Evolutionary conservation across 2,888 invertebrate genomes (phyloP).

Genomic region (Lysandra coridon): DNA sequence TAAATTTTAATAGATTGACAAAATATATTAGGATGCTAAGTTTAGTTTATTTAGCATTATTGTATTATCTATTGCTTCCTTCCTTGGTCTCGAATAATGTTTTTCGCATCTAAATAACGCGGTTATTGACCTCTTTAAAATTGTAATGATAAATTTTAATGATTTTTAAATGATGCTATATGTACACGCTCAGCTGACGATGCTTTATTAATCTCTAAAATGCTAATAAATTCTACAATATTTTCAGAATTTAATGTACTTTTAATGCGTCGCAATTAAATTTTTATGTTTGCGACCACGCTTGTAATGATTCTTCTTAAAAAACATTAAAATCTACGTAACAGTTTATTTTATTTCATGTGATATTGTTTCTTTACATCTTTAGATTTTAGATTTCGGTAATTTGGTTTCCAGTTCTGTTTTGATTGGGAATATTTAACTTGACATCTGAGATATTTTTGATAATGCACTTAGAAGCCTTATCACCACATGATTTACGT

Average conservation of each 20-base stretch:
- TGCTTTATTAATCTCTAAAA: background rate
- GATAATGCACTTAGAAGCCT: background rate
- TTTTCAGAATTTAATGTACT: background rate
- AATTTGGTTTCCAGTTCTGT: background rate
- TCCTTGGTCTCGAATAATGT: background rate
- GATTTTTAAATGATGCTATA: background rate
- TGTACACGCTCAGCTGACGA: slow-evolving; percentile 8
- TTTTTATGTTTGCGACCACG: background rate
- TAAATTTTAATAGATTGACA: no score
- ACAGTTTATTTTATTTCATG: background rate
- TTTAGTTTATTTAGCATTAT: slow-evolving; percentile 6
- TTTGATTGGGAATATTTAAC: background rate
- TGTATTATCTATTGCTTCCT: slow-evolving; percentile 14
- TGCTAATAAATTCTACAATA: background rate
- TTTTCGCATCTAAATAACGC: background rate
- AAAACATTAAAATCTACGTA: background rate
- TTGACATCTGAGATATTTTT: background rate
- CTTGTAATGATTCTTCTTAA: background rate
- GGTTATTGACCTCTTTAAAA: slow-evolving; percentile 1
- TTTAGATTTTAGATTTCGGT: background rate
- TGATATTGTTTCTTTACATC: background rate
- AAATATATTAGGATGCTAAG: background rate
- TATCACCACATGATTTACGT: background rate
- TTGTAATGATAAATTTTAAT: slow-evolving; percentile 17
- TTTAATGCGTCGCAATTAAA: background rate